Evolutionary conservation across 2,888 invertebrate genomes (phyloP), one percentile per base, ranked within the genome.

Genomic region (Philhelius pedissequus): DNA sequence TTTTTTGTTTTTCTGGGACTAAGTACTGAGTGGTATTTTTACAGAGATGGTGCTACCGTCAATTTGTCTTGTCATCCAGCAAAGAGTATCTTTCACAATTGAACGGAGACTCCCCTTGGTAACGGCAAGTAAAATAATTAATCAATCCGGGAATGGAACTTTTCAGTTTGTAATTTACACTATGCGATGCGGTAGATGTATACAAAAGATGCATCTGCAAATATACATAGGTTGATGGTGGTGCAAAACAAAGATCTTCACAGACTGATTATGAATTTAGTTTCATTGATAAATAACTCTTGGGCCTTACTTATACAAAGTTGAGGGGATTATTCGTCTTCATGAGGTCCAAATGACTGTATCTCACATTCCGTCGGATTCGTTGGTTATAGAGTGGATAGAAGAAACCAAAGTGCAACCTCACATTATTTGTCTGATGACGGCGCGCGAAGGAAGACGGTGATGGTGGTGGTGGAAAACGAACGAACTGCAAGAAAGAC

Each of bases 261-360:
- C 79, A 83, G 52, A n/a, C 62, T 74, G 83, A 83, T 83, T 79
- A 74, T 79, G 83, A 79, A 83, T 83, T 83, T n/a, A n/a, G 83
- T 83, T 83, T 83, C 83, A 83, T 83, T 83, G 83, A 83, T 83
- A 83, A 83, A 83, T 83, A 79, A 83, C 83, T 83, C 74, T 74
- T 83, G 69, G 64, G 64, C 69, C 18, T 74, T 52, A 62, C 74
- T 64, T 40, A 70, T n/a, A n/a, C n/a, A n/a, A n/a, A n/a, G 74
- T 79, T 58, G 78, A 62, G 78, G 75, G 83, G 79, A 79, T 78
- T 74, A 83, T 78, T 83, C 78, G 78, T 78, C 83, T 83, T 83
- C 83, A 79, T 74, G 83, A 83, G 60, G 68, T 70, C 83, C 69
- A 75, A 83, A 78, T 79, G 83, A 74, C 74, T 74, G 64, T 30